Conservation (phyloP, 2,113 vertebrate genomes). For the Haemorhous mexicanus region DNA sequence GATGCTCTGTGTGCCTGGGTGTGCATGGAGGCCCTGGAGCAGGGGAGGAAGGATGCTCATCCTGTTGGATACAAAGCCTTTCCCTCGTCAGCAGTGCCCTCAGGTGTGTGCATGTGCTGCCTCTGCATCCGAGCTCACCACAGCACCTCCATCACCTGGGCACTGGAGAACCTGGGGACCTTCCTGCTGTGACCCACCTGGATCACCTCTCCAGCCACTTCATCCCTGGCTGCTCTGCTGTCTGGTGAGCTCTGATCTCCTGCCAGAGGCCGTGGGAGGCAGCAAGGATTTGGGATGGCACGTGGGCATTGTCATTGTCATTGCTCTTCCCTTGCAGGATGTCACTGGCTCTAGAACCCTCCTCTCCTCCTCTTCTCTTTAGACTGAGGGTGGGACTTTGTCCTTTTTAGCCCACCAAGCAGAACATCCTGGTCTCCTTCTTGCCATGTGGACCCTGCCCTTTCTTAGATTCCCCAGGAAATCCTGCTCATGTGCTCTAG, state of each 20-base stretch:
- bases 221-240: background rate
- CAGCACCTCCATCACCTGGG: background rate
- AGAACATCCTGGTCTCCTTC: background rate
- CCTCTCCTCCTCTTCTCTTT: background rate
- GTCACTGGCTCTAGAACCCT: background rate
- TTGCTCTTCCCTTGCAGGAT: background rate
- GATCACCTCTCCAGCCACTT: background rate
- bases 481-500: background rate
- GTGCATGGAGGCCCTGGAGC: background rate
- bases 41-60: background rate
- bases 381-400: background rate
- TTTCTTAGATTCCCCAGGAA: background rate
- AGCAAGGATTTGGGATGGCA: background rate
- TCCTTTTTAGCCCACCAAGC: background rate
- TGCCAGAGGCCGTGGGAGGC: background rate
- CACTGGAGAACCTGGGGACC: background rate
- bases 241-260: background rate
- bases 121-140: fast-evolving
- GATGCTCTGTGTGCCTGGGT: background rate
- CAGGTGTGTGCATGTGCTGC: background rate
- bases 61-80: background rate
- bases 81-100: background rate
- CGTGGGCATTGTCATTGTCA: background rate
- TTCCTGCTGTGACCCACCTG: background rate
- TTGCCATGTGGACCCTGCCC: background rate